Conservation (phyloP, 2,888 invertebrate genomes). For the Drosophila rubida region DNA sequence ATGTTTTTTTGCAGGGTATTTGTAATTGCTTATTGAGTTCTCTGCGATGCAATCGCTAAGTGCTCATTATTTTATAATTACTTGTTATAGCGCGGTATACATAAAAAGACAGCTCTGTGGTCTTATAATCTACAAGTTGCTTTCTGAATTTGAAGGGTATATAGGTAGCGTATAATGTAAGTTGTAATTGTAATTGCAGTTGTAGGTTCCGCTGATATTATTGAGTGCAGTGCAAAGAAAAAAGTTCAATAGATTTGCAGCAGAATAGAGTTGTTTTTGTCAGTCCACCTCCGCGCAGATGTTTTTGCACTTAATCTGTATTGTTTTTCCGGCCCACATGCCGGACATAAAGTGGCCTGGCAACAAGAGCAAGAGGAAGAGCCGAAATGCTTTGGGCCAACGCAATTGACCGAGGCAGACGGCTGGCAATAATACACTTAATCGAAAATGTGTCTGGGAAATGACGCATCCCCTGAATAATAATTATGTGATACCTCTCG, state of each 20-base stretch:
- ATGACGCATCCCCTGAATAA: constrained; percentile 44
- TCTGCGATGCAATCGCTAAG: not conserved
- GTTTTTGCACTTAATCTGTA: constrained; percentile 62
- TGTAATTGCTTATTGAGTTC: not conserved
- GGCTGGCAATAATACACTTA: constrained; percentile 22
- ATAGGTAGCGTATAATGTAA: not conserved
- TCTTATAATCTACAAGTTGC: too few relatives aligned
- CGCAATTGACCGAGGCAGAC: constrained; percentile 34
- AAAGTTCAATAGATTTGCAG: constrained; percentile 2
- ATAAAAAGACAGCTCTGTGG: too few relatives aligned
- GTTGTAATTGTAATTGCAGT: not conserved
- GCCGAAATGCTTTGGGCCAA: constrained; percentile 17
- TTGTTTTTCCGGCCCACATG: constrained; percentile 54
- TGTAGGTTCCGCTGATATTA: not conserved
- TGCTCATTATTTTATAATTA: too few relatives aligned
- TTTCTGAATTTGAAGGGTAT: too few relatives aligned
- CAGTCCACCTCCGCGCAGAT: constrained; percentile 57
- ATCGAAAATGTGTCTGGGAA: constrained; percentile 33
- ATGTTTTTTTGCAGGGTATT: not conserved
- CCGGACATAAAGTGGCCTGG: constrained; percentile 52
- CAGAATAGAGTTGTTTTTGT: constrained; percentile 13
- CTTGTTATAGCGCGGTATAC: too few relatives aligned
- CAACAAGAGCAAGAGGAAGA: constrained; percentile 18
- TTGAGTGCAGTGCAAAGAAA: not conserved
- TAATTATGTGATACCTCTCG: constrained; percentile 27